These are phyloP conservation scores for Pipistrellus pipistrellus DNA, from an alignment of 2,797 vertebrate genomes.

Conservation along the genomic window DNA sequence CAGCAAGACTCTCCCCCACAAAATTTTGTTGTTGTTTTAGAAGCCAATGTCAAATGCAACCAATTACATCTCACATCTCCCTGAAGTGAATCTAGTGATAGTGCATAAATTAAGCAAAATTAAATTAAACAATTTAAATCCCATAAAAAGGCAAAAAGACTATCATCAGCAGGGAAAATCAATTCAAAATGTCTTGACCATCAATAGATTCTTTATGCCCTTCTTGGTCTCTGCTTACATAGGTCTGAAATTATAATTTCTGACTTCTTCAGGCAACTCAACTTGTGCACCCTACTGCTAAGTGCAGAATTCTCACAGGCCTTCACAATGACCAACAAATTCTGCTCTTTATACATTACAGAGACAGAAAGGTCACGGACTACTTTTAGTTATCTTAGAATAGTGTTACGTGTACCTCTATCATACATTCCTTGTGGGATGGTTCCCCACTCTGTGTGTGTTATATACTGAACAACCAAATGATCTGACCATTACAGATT, in stretches of 20 bases:
- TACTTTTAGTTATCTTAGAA: not conserved
- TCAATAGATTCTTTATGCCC: not conserved
- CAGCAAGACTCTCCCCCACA: not conserved
- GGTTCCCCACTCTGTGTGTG: not conserved
- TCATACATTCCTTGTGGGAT: not conserved
- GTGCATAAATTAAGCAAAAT: constrained; percentile 71
- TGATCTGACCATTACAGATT: not conserved
- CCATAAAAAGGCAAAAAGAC: constrained; percentile 65
- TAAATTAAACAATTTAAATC: constrained; percentile 75
- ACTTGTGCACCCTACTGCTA: not conserved
- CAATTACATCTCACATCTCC: constrained; percentile 54
- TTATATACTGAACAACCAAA: not conserved
- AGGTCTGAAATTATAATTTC: constrained; percentile 11
- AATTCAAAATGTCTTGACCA: constrained; percentile 53
- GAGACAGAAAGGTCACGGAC: not conserved
- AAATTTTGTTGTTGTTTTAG: not conserved
- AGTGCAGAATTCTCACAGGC: not conserved
- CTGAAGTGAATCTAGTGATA: constrained; percentile 49
- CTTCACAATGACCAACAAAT: not conserved
- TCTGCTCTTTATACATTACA: not conserved
- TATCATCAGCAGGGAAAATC: constrained; percentile 53
- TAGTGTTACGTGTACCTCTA: not conserved
- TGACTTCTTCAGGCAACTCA: not conserved
- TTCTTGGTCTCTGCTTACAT: constrained; percentile 23
- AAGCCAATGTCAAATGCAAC: constrained; percentile 52